A percentile compares a stretch with the other conserved stretches of the same genome.
Conservation (phyloP, 2,113 vertebrate species). For the Stigmatopora nigra region DNA sequence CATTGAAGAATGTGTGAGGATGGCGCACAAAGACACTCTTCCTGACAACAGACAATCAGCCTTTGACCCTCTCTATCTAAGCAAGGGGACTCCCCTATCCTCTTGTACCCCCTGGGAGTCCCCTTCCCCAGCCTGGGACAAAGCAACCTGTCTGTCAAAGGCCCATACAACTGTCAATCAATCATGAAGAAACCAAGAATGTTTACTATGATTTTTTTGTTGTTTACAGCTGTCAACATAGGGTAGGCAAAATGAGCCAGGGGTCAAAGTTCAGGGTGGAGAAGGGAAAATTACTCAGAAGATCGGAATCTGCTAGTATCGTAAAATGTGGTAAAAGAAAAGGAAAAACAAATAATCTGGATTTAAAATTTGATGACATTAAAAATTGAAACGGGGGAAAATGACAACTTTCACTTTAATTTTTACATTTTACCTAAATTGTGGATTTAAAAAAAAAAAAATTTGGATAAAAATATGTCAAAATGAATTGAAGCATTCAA, state of each 20-base stretch:
- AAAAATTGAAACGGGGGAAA: no score
- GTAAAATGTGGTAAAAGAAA: no score
- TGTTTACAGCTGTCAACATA: conserved; percentile 24
- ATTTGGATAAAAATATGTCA: no score
- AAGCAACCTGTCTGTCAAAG: conserved; percentile 62
- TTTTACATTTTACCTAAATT: no score
- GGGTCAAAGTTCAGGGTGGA: conserved; percentile 22
- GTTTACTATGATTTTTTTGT: conserved; percentile 11
- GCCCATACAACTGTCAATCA: conserved; percentile 65
- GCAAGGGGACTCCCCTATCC: conserved; percentile 18
- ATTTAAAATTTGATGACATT: no score
- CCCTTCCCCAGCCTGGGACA: conserved; percentile 35
- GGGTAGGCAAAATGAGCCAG: conserved; percentile 13
- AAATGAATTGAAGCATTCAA: no score
- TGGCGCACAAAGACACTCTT: neutral
- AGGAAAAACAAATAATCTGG: no score
- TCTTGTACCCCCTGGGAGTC: conserved; percentile 48
- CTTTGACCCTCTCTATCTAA: neutral
- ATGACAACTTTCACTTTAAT: no score
- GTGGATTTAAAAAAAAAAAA: no score
- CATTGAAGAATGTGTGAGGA: neutral
- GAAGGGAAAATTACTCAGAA: conserved; percentile 2
- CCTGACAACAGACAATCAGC: conserved; percentile 1
- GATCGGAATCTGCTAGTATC: no score
- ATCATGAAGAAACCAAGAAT: neutral